A percentile compares a stretch with the other conserved stretches of the same genome.
Conservation (phyloP, 2,797 vertebrate genomes). For the Mus minutoides region DNA sequence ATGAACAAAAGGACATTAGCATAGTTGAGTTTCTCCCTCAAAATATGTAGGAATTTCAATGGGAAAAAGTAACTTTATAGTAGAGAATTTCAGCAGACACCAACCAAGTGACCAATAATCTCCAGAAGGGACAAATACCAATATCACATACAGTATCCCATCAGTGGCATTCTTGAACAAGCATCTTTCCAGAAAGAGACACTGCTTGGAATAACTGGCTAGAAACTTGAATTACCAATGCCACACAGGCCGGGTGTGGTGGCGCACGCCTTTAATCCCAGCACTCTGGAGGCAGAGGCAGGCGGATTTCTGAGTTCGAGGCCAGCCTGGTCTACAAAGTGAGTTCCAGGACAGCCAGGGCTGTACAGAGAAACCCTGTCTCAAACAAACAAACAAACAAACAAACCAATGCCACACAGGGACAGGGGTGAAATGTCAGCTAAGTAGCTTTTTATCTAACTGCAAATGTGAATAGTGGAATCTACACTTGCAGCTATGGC, state of each 20-base stretch:
- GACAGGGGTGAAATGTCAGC: background rate
- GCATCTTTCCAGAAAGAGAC: background rate
- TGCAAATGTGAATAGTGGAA: background rate
- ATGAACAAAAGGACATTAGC: background rate
- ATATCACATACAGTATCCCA: no score
- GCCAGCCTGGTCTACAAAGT: no score
- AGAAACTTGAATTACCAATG: background rate
- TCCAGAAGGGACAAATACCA: background rate
- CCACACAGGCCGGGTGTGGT: no score
- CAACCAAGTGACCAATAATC: background rate
- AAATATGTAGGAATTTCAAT: background rate
- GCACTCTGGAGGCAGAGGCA: no score
- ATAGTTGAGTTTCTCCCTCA: background rate
- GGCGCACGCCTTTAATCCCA: no score
- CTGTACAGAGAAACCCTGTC: no score
- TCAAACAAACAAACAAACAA: no score
- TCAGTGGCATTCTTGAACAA: background rate
- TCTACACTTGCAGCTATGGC: background rate
- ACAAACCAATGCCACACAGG: background rate
- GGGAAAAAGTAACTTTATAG: background rate
- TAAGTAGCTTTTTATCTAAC: background rate
- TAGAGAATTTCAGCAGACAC: slow-evolving; percentile 16
- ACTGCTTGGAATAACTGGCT: slow-evolving; percentile 3
- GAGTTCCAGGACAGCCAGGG: no score
- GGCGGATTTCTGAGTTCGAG: no score